Percentiles rank a stretch among this genome's conserved stretches.
Conservation (phyloP, 1,140 invertebrate species). For the Dendrolimus punctatus region DNA sequence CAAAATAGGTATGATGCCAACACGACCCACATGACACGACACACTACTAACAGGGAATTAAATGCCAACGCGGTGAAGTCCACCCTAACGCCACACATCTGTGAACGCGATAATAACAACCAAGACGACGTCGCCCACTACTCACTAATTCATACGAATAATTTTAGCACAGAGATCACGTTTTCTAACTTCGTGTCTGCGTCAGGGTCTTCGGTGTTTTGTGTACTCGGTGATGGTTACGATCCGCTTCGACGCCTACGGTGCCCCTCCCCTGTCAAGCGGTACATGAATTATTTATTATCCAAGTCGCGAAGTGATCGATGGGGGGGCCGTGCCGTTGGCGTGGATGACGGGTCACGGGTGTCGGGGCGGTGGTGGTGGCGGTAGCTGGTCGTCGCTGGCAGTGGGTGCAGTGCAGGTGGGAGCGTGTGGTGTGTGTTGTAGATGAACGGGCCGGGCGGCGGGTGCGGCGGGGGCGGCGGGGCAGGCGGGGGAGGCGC, state of each 20-base stretch:
- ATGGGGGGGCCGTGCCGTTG: background rate
- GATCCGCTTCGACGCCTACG: conserved; percentile 1
- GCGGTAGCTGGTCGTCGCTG: conserved; percentile 17
- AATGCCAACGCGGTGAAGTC: too few species aligned
- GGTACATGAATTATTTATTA: background rate
- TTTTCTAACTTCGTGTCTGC: conserved; percentile 14
- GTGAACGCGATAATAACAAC: too few species aligned
- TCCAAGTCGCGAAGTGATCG: background rate
- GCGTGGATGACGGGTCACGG: conserved; percentile 1
- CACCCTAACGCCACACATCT: too few species aligned
- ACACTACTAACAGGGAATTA: conserved; percentile 30
- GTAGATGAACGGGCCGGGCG: conserved; percentile 84
- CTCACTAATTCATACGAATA: conserved; percentile 24
- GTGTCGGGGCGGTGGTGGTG: conserved; percentile 6
- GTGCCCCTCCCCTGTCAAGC: background rate
- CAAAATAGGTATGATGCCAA: conserved; percentile 38
- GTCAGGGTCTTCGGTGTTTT: conserved; percentile 8
- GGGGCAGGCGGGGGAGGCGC: conserved; percentile 25
- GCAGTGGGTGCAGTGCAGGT: background rate
- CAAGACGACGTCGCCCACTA: background rate
- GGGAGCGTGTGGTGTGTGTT: conserved; percentile 46
- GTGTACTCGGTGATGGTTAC: conserved; percentile 19
- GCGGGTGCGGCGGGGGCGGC: conserved; percentile 33
- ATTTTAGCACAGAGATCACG: conserved; percentile 28
- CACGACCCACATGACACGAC: conserved; percentile 15